phyloP scores from a whole-genome alignment of 2,797 vertebrate species.

The Bradypodion ventrale region DNA sequence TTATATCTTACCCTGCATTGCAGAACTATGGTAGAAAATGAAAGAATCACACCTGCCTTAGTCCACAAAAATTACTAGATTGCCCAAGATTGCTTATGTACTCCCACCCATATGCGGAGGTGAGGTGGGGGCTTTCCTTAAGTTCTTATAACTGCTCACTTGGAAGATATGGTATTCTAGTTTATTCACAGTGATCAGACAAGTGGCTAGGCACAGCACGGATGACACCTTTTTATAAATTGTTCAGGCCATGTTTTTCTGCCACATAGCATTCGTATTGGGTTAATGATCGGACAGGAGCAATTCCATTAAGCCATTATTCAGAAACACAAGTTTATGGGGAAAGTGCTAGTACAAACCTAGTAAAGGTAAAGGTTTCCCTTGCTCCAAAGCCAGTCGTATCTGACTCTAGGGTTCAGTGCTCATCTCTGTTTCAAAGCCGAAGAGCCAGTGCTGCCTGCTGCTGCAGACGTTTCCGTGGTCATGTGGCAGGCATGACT shows the following conservation, averaged over 20 bases:
- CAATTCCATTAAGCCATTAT: not conserved
- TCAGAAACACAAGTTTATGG: not conserved
- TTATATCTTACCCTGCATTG: not conserved
- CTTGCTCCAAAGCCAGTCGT: too few relatives aligned
- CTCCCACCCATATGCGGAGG: not conserved
- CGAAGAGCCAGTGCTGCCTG: too few relatives aligned
- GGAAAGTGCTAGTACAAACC: too few relatives aligned
- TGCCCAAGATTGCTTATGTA: not conserved
- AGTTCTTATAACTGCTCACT: not conserved
- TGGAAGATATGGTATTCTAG: not conserved
- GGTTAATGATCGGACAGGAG: not conserved
- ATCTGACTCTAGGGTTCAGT: too few relatives aligned
- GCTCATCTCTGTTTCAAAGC: too few relatives aligned
- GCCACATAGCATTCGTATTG: not conserved
- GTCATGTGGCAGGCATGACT: too few relatives aligned
- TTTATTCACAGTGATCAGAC: not conserved
- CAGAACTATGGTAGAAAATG: not conserved
- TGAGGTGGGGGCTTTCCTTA: not conserved
- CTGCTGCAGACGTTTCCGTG: too few relatives aligned
- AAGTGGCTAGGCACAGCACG: not conserved
- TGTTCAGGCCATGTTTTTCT: not conserved
- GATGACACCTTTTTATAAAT: not conserved
- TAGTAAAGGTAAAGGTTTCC: too few relatives aligned
- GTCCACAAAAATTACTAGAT: not conserved
- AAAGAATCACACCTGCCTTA: not conserved